Evolutionary conservation across 2,797 vertebrate genomes (phyloP), one percentile per base, ranked within the genome.

Genomic region (Alexandromys oeconomus): DNA sequence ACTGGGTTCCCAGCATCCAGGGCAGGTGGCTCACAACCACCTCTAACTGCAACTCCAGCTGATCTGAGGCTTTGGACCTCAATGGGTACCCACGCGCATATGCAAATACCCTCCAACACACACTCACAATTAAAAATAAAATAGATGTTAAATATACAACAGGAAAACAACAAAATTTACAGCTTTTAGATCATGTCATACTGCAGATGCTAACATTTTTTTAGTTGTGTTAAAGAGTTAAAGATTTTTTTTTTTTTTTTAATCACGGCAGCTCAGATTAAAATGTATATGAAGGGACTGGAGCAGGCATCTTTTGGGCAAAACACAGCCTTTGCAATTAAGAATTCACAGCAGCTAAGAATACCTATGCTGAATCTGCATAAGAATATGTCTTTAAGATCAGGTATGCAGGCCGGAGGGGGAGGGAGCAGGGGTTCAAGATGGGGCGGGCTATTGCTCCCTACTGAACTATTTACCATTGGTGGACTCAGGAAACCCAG

Each of bases 151-250:
- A n/a, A 69, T 51, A 51, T 48, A 21, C 2, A 21, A 69, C 79
- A 37, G 48, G 19, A 51, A 92, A 91, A 37, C 9, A 76, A n/a
- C 43, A 69, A 94, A 79, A 87, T 92, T 51, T 43, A 91, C 89
- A 92, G 76, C 19, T 79, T 27, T 92, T 79, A 65, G 13, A 34
- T 10, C 61, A 43, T 91, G 12, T n/a, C 19, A 34, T 54, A 46
- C 67, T 48, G 31, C n/a, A 46, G 1, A 4, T 37, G 10, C 54
- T 65, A 65, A 80, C 67, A 40, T 80, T 87, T 82, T 71, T 71
- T 67, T 89, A 57, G 89, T 63, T 59, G 4, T 94, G 65, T 92
- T 90, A 85, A 85, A 51, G 51, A 96, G 23, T 74, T 51, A 91
- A 93, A 86, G 7, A 5, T 69, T 6, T 51, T 51, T 51, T 43